A percentile compares a stretch with the other conserved stretches of the same genome.
These are phyloP conservation scores for Sternotherus odoratus DNA, from an alignment of 2,797 vertebrate species.

Conservation along the genomic window DNA sequence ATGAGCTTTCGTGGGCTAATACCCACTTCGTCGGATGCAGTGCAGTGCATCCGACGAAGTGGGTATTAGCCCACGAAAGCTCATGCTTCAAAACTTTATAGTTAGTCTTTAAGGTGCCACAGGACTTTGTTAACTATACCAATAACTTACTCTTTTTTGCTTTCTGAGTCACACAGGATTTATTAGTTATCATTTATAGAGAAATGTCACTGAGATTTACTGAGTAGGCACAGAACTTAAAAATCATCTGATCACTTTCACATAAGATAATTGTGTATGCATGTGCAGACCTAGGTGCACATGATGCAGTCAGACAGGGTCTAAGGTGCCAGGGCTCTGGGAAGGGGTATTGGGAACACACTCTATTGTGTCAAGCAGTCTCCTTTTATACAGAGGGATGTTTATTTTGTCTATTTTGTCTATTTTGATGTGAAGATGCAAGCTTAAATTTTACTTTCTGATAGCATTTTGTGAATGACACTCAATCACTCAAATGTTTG, in stretches of 20 bases:
- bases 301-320: neutral
- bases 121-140: too few species aligned
- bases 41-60: too few species aligned
- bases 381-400: slow-evolving; percentile 21
- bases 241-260: neutral
- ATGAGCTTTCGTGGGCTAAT: too few species aligned
- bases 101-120: too few species aligned
- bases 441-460: slow-evolving; percentile 45
- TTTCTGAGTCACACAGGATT: neutral
- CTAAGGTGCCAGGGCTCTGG: neutral
- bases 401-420: too few species aligned
- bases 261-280: neutral
- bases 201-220: neutral
- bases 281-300: neutral
- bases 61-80: too few species aligned
- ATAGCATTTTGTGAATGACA: slow-evolving; percentile 40
- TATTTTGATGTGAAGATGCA: slow-evolving; percentile 30
- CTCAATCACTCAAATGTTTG: slow-evolving; percentile 40
- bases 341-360: neutral
- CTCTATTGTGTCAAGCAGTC: neutral
- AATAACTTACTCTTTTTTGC: neutral
- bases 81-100: too few species aligned
- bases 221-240: neutral
- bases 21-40: too few species aligned
- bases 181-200: neutral